A percentile compares a stretch with the other conserved stretches of the same genome.
These are phyloP conservation scores for Mystacornis crossleyi DNA, from an alignment of 2,113 vertebrate genomes.

Conservation along the genomic window DNA sequence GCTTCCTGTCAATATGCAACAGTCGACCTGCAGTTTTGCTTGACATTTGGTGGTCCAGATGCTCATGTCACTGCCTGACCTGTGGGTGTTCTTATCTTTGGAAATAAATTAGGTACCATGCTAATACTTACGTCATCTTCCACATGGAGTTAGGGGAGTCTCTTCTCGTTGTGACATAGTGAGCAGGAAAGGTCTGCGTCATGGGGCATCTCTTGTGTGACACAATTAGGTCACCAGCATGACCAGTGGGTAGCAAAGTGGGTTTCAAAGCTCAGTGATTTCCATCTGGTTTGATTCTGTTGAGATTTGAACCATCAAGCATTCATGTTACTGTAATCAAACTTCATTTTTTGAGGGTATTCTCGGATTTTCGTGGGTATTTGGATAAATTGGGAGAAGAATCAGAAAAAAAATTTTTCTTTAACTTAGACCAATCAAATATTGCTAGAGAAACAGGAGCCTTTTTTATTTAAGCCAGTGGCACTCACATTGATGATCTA, in stretches of 20 bases:
- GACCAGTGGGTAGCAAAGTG: not conserved
- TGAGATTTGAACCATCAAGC: not conserved
- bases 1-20: not conserved
- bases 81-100: not conserved
- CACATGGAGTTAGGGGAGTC: not conserved
- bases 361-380: not conserved
- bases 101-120: not conserved
- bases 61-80: not conserved
- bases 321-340: not conserved
- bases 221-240: not conserved
- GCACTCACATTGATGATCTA: not conserved
- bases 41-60: conserved; percentile 37
- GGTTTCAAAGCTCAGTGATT: not conserved
- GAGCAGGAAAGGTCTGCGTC: not conserved
- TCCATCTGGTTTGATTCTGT: not conserved
- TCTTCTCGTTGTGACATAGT: not conserved
- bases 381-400: not conserved
- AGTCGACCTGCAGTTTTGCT: not conserved
- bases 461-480: not conserved
- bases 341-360: not conserved
- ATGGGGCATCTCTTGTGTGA: not conserved
- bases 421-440: not conserved
- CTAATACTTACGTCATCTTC: not conserved
- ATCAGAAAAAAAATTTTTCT: not conserved
- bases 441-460: not conserved